Evolutionary conservation across 2,888 invertebrate genomes (phyloP).

Genomic region (Nowickia ferox): DNA sequence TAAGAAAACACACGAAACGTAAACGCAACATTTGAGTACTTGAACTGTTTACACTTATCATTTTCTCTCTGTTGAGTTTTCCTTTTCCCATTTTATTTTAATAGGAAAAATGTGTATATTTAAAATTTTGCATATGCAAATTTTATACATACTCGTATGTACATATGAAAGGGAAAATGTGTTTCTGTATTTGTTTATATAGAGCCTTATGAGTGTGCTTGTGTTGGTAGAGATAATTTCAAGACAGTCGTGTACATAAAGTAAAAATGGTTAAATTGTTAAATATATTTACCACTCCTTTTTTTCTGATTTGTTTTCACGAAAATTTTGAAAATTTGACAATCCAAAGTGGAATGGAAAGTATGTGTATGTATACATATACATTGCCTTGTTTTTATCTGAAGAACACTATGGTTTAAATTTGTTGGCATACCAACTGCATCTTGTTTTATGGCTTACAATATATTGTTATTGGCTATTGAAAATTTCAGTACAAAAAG

Average conservation of each 20-base stretch:
- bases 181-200: background rate
- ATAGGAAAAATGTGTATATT: background rate
- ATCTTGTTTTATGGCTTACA: too few relatives aligned
- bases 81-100: background rate
- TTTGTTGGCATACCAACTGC: background rate
- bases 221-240: constrained; percentile 36
- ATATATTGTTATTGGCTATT: too few relatives aligned
- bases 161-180: background rate
- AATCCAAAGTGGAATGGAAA: background rate
- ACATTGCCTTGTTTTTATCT: background rate
- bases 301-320: background rate
- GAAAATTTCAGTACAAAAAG: too few relatives aligned
- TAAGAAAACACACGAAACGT: constrained; percentile 52
- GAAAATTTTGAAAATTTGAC: background rate
- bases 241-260: constrained; percentile 44
- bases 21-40: constrained; percentile 54
- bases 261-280: constrained; percentile 60
- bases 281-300: constrained; percentile 15
- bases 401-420: background rate
- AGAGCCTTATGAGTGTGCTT: constrained; percentile 17
- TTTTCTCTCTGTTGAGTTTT: background rate
- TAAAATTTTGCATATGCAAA: background rate
- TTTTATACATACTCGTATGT: constrained; percentile 1
- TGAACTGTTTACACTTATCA: constrained; percentile 7
- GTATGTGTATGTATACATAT: background rate